Evolutionary conservation across 2,888 invertebrate genomes (phyloP).

Genomic region (Hylaea fasciaria): DNA sequence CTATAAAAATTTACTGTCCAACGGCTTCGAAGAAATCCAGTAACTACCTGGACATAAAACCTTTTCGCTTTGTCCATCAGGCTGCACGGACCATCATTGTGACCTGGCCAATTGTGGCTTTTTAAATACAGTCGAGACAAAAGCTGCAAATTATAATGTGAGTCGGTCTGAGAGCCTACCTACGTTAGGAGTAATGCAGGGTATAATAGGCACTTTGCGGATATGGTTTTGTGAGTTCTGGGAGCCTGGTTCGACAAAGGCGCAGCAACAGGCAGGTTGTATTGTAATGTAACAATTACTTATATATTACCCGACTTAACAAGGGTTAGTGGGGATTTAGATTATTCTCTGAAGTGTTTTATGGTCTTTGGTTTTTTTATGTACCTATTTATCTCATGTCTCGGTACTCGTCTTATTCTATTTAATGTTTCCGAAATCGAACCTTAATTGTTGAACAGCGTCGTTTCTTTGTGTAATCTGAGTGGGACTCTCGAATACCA

Average conservation of each 20-base stretch:
- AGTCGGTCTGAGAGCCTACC: conserved; percentile 12
- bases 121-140: conserved; percentile 38
- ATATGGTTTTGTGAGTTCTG: conserved; percentile 25
- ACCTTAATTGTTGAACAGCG: neutral
- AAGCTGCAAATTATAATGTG: conserved; percentile 31
- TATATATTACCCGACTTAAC: conserved; percentile 26
- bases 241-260: conserved; percentile 20
- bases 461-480: conserved; percentile 12
- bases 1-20: conserved; percentile 46
- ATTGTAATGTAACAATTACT: conserved; percentile 26
- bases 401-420: neutral
- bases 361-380: conserved; percentile 3
- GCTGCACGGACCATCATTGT: conserved; percentile 26
- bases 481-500: conserved; percentile 11
- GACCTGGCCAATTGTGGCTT: conserved; percentile 37
- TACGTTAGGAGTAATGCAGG: conserved; percentile 1
- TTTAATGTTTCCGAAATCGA: conserved; percentile 4
- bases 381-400: conserved; percentile 2
- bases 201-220: neutral
- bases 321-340: conserved; percentile 10
- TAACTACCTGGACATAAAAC: conserved; percentile 43
- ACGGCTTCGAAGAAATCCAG: conserved; percentile 41
- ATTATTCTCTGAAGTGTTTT: conserved; percentile 22
- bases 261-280: conserved; percentile 34
- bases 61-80: conserved; percentile 34